Evolutionary conservation across 2,797 vertebrate genomes (phyloP), one percentile per base, ranked within the genome.

Genomic region (Phoebastria nigripes): DNA sequence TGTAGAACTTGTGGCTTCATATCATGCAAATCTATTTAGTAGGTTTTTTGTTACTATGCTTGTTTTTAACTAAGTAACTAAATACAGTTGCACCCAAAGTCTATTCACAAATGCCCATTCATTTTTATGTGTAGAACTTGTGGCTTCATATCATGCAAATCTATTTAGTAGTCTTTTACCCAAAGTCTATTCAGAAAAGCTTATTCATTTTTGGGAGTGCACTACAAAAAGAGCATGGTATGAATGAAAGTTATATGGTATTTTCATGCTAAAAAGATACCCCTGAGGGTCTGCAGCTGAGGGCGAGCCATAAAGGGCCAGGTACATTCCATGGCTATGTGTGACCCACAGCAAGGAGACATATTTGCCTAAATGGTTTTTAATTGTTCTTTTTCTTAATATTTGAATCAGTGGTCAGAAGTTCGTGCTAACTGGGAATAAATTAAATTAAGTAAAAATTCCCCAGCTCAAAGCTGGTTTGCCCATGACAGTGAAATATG

Each of bases 271-370:
- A 41, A 72, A 58, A 79, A n/a, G 3, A 24, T 20, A 26, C 4
- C 7, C 22, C 19, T 15, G 20, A 74, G 28, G 9, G 13, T 61
- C 37, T 73, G 55, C 31, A 41, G 18, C 42, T 62, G 11, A 42
- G 8, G 12, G 35, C 1, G 0, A 74, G 11, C 9, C 35, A 49
- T 5, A 21, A 15, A 42, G 44, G 22, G 5, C 9, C 7, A 28
- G 7, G 28, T 49, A 33, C 21, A 14, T 29, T 10, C 31, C 26
- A 39, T 63, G 14, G 20, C 6, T 71, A 20, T 35, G 28, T 42
- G 39, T 41, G 46, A 46, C 11, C 16, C 46, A 46, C 25, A 35
- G 18, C 25, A 80, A 49, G 5, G 28, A 37, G 15, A 56, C 2
- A 1, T 65, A 71, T 65, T 78, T 90, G 6, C 15, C 7, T 69